Conservation (phyloP, 2,888 invertebrate species). For the Temnothorax unifasciatus region DNA sequence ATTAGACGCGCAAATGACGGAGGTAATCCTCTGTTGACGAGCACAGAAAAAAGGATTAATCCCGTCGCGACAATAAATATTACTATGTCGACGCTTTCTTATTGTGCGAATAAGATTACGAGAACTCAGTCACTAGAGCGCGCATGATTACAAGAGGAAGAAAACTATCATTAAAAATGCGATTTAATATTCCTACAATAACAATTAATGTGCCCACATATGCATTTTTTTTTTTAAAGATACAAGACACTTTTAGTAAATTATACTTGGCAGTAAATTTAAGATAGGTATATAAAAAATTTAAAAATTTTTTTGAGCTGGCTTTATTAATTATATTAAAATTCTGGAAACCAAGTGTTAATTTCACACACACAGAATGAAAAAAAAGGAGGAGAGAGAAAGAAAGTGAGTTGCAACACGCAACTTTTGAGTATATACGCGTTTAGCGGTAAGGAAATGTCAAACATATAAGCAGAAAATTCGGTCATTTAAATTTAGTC, state of each 20-base stretch:
- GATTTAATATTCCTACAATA: not conserved
- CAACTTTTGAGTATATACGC: conserved; percentile 1
- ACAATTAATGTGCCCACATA: too few relatives aligned
- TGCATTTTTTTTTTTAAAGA: not conserved
- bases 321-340: not conserved
- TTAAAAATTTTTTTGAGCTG: not conserved
- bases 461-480: conserved; percentile 39
- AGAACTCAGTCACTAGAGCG: not conserved
- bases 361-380: not conserved
- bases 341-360: not conserved
- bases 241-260: not conserved
- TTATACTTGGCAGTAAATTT: not conserved
- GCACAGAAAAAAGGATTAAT: not conserved
- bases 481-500: conserved; percentile 66
- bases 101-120: not conserved
- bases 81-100: conserved; percentile 7
- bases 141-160: not conserved
- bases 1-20: conserved; percentile 32
- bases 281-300: not conserved
- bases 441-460: conserved; percentile 26
- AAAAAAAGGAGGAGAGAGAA: not conserved
- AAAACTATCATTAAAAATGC: not conserved
- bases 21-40: conserved; percentile 20
- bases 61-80: not conserved
- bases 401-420: not conserved